Conservation (phyloP, 2,113 vertebrate genomes). For the Cyrtonyx montezumae region DNA sequence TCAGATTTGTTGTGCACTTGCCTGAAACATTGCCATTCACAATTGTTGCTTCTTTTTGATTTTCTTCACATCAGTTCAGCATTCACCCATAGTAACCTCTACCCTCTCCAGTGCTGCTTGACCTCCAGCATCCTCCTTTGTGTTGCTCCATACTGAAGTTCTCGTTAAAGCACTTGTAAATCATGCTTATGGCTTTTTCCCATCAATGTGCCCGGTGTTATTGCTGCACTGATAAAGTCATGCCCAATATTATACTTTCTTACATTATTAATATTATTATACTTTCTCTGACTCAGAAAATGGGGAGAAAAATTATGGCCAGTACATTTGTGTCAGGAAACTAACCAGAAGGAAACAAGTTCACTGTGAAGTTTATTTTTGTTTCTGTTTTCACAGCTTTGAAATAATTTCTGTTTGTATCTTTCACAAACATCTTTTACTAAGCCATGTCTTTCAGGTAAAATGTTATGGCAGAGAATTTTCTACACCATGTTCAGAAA, state of each 20-base stretch:
- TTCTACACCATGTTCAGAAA: background rate
- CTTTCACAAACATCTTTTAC: conserved; percentile 1
- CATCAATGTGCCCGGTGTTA: background rate
- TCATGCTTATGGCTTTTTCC: background rate
- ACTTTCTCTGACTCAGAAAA: background rate
- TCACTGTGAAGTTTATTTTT: conserved; percentile 23
- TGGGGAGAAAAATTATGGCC: background rate
- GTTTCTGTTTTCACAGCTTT: conserved; percentile 21
- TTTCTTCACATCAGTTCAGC: background rate
- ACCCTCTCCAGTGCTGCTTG: background rate
- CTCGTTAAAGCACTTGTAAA: background rate
- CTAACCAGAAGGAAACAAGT: conserved; percentile 39
- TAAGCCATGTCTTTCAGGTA: background rate
- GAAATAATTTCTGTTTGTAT: conserved; percentile 31
- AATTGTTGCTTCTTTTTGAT: conserved; percentile 23
- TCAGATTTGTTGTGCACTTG: background rate
- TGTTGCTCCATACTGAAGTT: background rate
- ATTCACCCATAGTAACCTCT: background rate
- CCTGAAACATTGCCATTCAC: conserved; percentile 2
- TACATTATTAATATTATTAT: too few species aligned
- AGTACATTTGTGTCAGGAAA: background rate
- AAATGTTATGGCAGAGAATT: background rate
- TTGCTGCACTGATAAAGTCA: background rate
- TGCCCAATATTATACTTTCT: background rate
- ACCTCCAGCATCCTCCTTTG: background rate